Evolutionary conservation across 2,888 invertebrate genomes (phyloP), one percentile per base, ranked within the genome.

Genomic region (Podotricha telesiphe): DNA sequence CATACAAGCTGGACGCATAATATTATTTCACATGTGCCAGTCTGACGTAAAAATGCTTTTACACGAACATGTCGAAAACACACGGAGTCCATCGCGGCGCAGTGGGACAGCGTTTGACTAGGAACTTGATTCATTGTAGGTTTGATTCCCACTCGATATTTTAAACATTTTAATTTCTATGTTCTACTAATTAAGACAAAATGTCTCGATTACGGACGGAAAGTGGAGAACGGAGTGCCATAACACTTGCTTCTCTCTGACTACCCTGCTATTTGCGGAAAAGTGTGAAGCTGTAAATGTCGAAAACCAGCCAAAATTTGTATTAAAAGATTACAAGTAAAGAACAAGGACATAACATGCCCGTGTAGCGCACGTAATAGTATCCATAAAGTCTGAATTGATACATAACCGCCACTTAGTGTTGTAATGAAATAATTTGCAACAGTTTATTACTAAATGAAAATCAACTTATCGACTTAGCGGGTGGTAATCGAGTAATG

Each of bases 401-500:
- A 78, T 83, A 77, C 79, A 76, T 80, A 78, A 81, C 59, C 66
- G 50, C 70, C 69, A 56, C 61, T 73, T 72, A 74, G 65, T 70
- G 68, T 66, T 67, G 73, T 71, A 73, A 73, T 73, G 73, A 73
- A 73, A 89, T 88, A 86, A 89, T 88, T 86, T 76, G 87, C 86
- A 86, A 82, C 86, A 90, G 82, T 89, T 89, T 88, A 88, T 88
- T 82, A 80, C 75, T 81, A 81, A 82, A 84, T 85, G 81, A 82
- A 84, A 82, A 84, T 83, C 81, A 85, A 84, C 82, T 81, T 82
- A 86, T 86, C 80, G 81, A 76, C 88, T 80, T 88, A 82, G 89
- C 90, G 88, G 91, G 91, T 81, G 91, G 91, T 87, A 85, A 83
- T 80, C 80, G 80, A 76, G 82, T 85, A 85, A 85, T 82, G 81